phyloP scores from a whole-genome alignment of 2,113 vertebrate species.

The Xyliphius kryptos region DNA sequence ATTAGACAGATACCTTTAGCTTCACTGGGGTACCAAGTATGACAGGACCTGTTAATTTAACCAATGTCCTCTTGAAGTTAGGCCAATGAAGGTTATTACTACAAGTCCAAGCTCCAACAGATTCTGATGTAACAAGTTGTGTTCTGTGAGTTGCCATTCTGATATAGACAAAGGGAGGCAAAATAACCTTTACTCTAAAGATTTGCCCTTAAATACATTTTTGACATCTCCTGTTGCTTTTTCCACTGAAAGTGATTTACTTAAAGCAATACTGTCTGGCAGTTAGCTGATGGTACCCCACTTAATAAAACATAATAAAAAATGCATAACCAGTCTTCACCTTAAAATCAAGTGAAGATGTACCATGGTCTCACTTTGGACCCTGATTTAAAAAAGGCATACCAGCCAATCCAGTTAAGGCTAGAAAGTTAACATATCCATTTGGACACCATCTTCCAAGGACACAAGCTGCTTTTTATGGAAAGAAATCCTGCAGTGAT shows the following conservation, averaged over 20 bases:
- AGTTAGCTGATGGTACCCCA: conserved; percentile 16
- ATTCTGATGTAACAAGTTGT: background rate
- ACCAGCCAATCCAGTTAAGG: background rate
- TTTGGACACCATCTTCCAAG: background rate
- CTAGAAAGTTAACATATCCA: background rate
- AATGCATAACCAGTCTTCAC: background rate
- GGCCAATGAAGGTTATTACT: conserved; percentile 7
- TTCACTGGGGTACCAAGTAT: conserved; percentile 22
- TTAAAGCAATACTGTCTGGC: conserved; percentile 24
- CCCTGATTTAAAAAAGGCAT: background rate
- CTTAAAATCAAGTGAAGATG: conserved; percentile 1
- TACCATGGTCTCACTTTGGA: background rate
- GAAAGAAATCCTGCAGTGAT: conserved; percentile 1
- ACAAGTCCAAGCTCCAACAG: background rate
- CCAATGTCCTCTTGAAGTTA: conserved; percentile 14
- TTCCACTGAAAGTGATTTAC: background rate
- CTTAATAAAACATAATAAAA: background rate
- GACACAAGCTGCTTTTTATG: background rate
- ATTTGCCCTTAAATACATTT: background rate
- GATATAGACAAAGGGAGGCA: background rate
- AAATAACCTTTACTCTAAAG: background rate
- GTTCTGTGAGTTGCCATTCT: conserved; percentile 1
- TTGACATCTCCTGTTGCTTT: background rate
- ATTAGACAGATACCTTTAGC: conserved; percentile 17
- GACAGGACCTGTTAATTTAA: conserved; percentile 32